Evolutionary conservation across 1,140 invertebrate genomes (phyloP).

Genomic region (Halictus rubicundus): DNA sequence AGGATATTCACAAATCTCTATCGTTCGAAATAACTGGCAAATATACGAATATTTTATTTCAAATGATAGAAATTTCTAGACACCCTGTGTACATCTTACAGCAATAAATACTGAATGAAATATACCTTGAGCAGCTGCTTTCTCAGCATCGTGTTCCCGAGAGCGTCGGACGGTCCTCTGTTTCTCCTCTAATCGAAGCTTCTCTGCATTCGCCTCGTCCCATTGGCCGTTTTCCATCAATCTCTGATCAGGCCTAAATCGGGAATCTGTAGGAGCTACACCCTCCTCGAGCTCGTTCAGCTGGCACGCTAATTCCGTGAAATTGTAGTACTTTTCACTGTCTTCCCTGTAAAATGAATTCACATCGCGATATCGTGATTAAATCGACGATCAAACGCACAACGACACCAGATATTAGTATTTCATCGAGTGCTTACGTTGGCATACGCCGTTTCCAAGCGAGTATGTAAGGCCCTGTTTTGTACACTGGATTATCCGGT

Average conservation of each 20-base stretch:
- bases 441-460: constrained; percentile 93
- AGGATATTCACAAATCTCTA: too few species aligned
- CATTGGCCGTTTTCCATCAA: constrained; percentile 98
- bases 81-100: not conserved
- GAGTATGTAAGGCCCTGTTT: constrained; percentile 91
- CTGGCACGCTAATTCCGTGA: constrained; percentile 96
- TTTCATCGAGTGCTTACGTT: constrained; percentile 83
- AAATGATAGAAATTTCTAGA: not conserved
- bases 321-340: constrained; percentile 93
- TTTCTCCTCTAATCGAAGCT: constrained; percentile 96
- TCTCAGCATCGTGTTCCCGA: constrained; percentile 90
- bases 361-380: constrained; percentile 8
- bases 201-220: constrained; percentile 97
- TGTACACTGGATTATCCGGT: constrained; percentile 92
- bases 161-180: constrained; percentile 88
- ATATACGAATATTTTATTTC: too few species aligned
- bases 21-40: too few species aligned
- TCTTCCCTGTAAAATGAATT: constrained; percentile 82
- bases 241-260: constrained; percentile 96
- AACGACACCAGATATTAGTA: not conserved
- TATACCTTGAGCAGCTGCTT: constrained; percentile 86
- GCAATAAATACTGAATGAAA: constrained; percentile 13
- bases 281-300: constrained; percentile 96
- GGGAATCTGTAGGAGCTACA: constrained; percentile 97
- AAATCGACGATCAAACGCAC: not conserved